Evolutionary conservation across 2,113 vertebrate genomes (phyloP), one percentile per base, ranked within the genome.

Genomic region (Atlantisia rogersi): DNA sequence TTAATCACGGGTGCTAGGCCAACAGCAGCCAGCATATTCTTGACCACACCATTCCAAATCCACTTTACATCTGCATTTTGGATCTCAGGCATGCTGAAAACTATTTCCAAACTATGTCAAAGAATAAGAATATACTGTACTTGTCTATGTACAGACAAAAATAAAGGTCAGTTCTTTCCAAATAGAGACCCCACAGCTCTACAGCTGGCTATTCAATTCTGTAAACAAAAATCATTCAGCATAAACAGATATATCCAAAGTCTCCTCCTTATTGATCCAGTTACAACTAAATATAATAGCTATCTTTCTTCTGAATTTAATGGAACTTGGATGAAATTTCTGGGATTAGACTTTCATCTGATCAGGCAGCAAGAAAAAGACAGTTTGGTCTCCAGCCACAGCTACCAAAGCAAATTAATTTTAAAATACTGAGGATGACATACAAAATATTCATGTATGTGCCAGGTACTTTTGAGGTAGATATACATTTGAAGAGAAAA

Each of bases 401-500:
- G 17, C 28, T 77, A 88, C n/a, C 8, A 52, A 70, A 80, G 7
- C 15, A 67, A 55, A 22, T 25, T 35, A 50, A 55, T 55, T 50
- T 80, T 65, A 77, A 77, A 12, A 40, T 56, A 59, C 2, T 76
- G 50, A 85, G 14, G 39, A 74, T n/a, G 14, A 39, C 20, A n/a
- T 24, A 35, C 5, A 76, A 92, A 82, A 77, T 86, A 88, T 74
- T 67, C 50, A 19, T 22, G 6, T n/a, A 48, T 59, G 10, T 86
- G 24, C 60, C 32, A 58, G 46, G 46, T 60, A 83, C 8, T 70
- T 91, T 7, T 70, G 75, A 60, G 40, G 46, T 74, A 81, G 55
- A 88, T 88, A 39, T 28, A 59, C 13, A 32, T 80, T 83, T 77
- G 46, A 88, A 73, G 39, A 93, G 67, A 88, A 87, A 95, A 95